phyloP scores from a whole-genome alignment of 1,140 invertebrate species.

The Heliconius hermathena region DNA sequence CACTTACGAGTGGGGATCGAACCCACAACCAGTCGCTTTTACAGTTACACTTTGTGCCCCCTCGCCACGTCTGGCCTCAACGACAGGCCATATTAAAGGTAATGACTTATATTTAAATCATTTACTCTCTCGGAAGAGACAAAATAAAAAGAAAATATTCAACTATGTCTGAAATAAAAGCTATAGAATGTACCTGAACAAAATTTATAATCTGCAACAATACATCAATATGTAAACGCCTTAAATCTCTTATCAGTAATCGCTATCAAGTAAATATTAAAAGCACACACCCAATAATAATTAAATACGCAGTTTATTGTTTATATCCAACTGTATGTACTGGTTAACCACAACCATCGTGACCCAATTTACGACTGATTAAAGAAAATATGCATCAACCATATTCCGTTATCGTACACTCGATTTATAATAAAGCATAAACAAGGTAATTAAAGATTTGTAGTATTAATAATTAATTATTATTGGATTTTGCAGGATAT shows the following conservation, averaged over 20 bases:
- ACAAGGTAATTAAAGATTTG: neutral
- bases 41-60: too few species aligned
- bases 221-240: neutral
- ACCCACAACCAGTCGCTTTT: too few species aligned
- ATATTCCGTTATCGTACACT: neutral
- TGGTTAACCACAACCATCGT: conserved; percentile 30
- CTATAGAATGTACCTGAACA: neutral
- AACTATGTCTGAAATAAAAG: too few species aligned
- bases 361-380: conserved; percentile 30
- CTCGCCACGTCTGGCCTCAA: too few species aligned
- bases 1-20: too few species aligned
- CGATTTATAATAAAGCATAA: conserved; percentile 9
- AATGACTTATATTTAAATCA: too few species aligned
- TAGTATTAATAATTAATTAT: neutral
- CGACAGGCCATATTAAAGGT: too few species aligned
- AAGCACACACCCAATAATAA: neutral
- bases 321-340: conserved; percentile 16
- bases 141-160: too few species aligned
- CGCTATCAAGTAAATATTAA: neutral
- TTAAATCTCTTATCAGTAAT: neutral
- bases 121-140: too few species aligned
- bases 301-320: conserved; percentile 20
- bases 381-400: conserved; percentile 22
- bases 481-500: neutral
- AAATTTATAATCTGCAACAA: neutral